Evolutionary conservation across 1,140 invertebrate genomes (phyloP), one percentile per base, ranked within the genome.

Genomic region (Pogonus chalceus): DNA sequence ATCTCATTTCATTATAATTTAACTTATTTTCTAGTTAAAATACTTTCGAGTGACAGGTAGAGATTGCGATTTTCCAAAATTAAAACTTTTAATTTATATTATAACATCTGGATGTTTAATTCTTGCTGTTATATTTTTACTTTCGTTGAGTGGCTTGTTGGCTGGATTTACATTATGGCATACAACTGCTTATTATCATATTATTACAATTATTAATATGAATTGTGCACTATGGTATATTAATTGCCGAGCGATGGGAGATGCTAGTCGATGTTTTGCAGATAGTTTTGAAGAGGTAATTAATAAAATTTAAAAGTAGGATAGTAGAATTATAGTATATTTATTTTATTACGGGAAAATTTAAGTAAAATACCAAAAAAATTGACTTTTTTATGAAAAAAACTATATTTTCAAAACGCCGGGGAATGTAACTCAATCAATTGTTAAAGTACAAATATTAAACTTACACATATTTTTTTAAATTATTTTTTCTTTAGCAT

Each of bases 201-300:
- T 81, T 23, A 78, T 80, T 21, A 80, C 73, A 0, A 81, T 80
- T 77, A 78, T 80, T 39, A 80, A 81, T 55, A 80, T 80, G 78
- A 80, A 80, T 57, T 79, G 76, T 52, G 78, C 79, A 2, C 68
- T 81, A 3, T 80, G 79, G 79, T 80, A 79, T 58, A 80, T 81
- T 20, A 81, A 80, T 60, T 80, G 78, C 58, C 72, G 75, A 63
- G 79, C 72, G 2, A 78, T 81, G 54, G 78, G 77, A 56, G 74
- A 77, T 39, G 79, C 79, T 0, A 69, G 68, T 54, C 59, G 55
- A 39, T 60, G 58, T 10, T 55, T 69, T 16, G 68, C 68, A 9
- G 60, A 67, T 16, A 67, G 61, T 59, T 68, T 70, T 56, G 62
- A 64, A 53, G 47, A 60, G 55, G 67, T 69, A 58, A 49, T 49